These are phyloP conservation scores for Theristicus caerulescens DNA, from an alignment of 2,113 vertebrate genomes.

Conservation along the genomic window DNA sequence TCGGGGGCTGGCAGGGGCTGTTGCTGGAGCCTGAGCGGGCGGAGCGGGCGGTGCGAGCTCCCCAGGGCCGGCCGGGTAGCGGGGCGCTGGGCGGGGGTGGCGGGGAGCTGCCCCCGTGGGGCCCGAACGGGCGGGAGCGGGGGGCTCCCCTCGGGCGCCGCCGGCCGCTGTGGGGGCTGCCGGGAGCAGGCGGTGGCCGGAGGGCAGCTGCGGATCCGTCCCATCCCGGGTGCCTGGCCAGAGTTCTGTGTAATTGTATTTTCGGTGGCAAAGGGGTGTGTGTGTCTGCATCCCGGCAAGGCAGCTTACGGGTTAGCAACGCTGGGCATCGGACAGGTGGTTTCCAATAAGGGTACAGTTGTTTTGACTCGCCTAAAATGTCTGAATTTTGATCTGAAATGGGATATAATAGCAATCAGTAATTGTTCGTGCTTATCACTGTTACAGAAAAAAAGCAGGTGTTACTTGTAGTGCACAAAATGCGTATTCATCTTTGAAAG, in stretches of 20 bases:
- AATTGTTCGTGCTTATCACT: background rate
- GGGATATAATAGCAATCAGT: background rate
- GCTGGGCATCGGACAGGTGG: background rate
- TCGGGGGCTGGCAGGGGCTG: background rate
- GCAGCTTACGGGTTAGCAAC: background rate
- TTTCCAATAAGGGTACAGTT: background rate
- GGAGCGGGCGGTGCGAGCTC: background rate
- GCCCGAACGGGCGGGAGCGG: background rate
- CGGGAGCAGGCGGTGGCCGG: background rate
- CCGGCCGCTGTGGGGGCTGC: background rate
- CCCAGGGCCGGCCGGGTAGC: background rate
- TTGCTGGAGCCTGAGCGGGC: background rate
- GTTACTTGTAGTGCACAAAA: background rate
- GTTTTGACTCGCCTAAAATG: background rate
- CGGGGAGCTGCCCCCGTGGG: background rate
- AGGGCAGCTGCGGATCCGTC: too few species aligned
- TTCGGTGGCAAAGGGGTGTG: background rate
- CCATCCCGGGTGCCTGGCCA: background rate
- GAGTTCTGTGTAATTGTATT: background rate
- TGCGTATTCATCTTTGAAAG: background rate
- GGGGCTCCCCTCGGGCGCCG: background rate
- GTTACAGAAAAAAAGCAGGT: fast-evolving
- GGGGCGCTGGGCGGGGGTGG: background rate
- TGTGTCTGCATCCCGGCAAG: background rate
- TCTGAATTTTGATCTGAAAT: background rate